phyloP scores from a whole-genome alignment of 92 coral and sea anemone genomes.

The Nematostella vectensis region DNA sequence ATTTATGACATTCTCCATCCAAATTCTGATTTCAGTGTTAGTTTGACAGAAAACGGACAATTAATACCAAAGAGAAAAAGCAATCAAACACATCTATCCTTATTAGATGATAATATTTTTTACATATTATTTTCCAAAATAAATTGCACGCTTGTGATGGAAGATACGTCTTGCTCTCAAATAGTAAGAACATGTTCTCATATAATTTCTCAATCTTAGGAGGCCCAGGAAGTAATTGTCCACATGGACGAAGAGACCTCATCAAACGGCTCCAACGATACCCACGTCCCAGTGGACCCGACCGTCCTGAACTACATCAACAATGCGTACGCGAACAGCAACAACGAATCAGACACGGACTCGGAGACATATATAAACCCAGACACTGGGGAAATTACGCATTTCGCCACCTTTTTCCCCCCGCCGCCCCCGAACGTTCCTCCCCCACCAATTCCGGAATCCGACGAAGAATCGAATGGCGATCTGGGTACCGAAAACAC shows the following conservation, averaged over 20 bases:
- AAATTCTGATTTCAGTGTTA: too few relatives aligned
- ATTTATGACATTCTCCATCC: too few relatives aligned
- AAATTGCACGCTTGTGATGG: too few relatives aligned
- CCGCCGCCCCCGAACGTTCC: slow-evolving; percentile 59
- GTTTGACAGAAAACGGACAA: too few relatives aligned
- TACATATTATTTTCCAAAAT: too few relatives aligned
- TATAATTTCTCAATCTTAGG: too few relatives aligned
- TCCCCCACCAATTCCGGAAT: slow-evolving; percentile 61
- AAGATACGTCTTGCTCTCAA: too few relatives aligned
- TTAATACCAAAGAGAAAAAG: too few relatives aligned
- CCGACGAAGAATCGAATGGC: slow-evolving; percentile 9
- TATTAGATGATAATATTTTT: too few relatives aligned
- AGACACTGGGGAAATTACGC: slow-evolving; percentile 11
- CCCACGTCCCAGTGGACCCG: slow-evolving; percentile 3
- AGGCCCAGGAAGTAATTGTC: slow-evolving; percentile 25
- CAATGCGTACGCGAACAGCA: slow-evolving; percentile 14
- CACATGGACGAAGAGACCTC: slow-evolving; percentile 51
- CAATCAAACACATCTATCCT: too few relatives aligned
- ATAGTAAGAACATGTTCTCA: too few relatives aligned
- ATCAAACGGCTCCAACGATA: slow-evolving; percentile 30
- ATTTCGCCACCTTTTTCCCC: slow-evolving; percentile 43
- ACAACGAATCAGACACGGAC: not conserved
- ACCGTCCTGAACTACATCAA: slow-evolving; percentile 18
- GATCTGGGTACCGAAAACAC: slow-evolving; percentile 5
- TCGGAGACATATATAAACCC: slow-evolving; percentile 2